Conservation (phyloP, 2,113 vertebrate genomes). For the Siniperca knerii region DNA sequence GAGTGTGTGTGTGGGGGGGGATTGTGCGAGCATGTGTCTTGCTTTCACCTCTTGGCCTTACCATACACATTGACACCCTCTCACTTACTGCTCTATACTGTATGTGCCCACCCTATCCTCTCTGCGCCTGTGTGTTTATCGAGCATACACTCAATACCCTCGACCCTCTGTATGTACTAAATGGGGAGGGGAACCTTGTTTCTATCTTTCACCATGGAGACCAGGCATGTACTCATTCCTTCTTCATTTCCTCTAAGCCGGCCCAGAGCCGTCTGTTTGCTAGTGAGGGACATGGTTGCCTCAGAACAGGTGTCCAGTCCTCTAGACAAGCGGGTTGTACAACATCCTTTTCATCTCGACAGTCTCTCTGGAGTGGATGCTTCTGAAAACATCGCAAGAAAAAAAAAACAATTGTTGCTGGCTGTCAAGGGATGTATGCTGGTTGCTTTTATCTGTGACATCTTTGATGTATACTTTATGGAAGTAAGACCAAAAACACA, state of each 20-base stretch:
- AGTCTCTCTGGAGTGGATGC: constrained; percentile 45
- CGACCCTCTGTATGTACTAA: constrained; percentile 32
- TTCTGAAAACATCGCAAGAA: constrained; percentile 50
- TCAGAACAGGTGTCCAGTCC: constrained; percentile 73
- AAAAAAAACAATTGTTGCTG: constrained; percentile 27
- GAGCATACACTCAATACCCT: constrained; percentile 51
- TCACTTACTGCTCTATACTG: constrained; percentile 49
- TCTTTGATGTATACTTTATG: constrained; percentile 68
- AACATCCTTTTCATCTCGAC: constrained; percentile 71
- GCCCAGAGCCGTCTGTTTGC: constrained; percentile 43
- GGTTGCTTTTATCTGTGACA: constrained; percentile 62
- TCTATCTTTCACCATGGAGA: constrained; percentile 68
- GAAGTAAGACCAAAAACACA: constrained; percentile 1
- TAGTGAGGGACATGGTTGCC: constrained; percentile 49
- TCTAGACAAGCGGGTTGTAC: constrained; percentile 54
- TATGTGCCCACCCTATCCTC: constrained; percentile 58
- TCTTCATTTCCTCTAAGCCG: constrained; percentile 36
- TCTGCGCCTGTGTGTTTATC: constrained; percentile 47
- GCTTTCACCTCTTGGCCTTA: constrained; percentile 49
- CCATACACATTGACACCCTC: constrained; percentile 70
- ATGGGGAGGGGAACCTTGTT: constrained; percentile 62
- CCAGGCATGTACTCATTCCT: constrained; percentile 61
- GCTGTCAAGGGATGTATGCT: constrained; percentile 52
- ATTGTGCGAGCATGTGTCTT: neutral
- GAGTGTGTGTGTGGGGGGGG: neutral